Percentiles rank a stretch among this genome's conserved stretches.
phyloP scores from a whole-genome alignment of 2,113 vertebrate genomes.

The Suricata suricatta region DNA sequence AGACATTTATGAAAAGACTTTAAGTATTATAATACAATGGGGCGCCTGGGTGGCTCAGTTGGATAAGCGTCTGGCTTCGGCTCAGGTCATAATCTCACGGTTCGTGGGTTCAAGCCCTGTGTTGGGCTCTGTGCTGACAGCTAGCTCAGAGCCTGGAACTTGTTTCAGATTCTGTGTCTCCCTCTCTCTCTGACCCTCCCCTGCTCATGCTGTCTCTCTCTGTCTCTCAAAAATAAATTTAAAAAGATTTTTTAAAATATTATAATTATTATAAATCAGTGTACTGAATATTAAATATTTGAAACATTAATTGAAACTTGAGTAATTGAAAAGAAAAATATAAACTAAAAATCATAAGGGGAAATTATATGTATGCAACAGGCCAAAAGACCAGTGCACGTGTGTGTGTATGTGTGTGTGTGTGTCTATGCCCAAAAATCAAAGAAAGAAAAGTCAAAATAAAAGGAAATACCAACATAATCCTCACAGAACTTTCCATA shows the following conservation, averaged over 20 bases:
- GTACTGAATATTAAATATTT: background rate
- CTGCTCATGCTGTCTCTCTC: too few species aligned
- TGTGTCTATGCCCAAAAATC: background rate
- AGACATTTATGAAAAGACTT: background rate
- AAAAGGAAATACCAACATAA: background rate
- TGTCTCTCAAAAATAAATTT: too few species aligned
- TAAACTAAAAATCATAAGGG: background rate
- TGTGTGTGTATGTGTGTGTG: background rate
- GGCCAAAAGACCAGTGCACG: background rate
- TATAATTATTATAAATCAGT: background rate
- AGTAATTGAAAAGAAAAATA: background rate
- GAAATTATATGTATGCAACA: background rate
- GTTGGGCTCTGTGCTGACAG: too few species aligned
- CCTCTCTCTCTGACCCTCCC: too few species aligned
- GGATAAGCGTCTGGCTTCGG: too few species aligned
- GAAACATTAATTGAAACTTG: background rate
- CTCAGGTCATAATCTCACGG: too few species aligned
- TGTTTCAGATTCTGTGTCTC: too few species aligned
- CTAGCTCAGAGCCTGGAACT: too few species aligned
- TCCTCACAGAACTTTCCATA: background rate
- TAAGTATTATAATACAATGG: background rate
- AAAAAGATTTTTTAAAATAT: background rate
- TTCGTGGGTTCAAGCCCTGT: too few species aligned
- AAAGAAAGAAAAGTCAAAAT: background rate
- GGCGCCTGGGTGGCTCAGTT: too few species aligned